These are phyloP conservation scores for Synergus japonicus DNA, from an alignment of 2,888 invertebrate genomes.

Conservation along the genomic window DNA sequence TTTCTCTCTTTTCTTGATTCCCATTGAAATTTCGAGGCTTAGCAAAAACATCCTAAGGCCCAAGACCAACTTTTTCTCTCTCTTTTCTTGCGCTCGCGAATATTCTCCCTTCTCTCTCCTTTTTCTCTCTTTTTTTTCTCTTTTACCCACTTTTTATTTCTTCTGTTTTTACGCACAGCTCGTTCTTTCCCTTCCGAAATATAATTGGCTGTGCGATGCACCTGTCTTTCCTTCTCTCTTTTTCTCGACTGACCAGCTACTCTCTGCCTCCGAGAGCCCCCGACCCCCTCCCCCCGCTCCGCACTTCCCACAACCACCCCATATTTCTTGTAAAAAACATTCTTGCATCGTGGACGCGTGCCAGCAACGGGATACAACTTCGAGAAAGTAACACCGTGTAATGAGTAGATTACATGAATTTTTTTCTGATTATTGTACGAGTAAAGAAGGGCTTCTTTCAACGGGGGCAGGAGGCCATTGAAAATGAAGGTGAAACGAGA, in stretches of 20 bases:
- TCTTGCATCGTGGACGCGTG: slow-evolving; percentile 62
- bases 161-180: slow-evolving; percentile 64
- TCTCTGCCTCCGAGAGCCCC: slow-evolving; percentile 35
- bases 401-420: slow-evolving; percentile 22
- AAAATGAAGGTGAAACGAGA: slow-evolving; percentile 40
- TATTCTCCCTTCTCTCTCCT: slow-evolving; percentile 33
- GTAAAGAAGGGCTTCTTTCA: background rate
- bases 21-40: slow-evolving; percentile 15
- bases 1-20: slow-evolving; percentile 20
- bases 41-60: slow-evolving; percentile 30
- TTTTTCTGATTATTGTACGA: slow-evolving; percentile 1
- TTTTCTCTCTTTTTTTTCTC: slow-evolving; percentile 50
- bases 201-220: slow-evolving; percentile 78
- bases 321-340: slow-evolving; percentile 52
- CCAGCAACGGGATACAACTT: slow-evolving; percentile 51
- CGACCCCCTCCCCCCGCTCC: slow-evolving; percentile 47
- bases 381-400: slow-evolving; percentile 11
- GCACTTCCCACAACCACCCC: slow-evolving; percentile 55
- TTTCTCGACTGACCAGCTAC: slow-evolving; percentile 22
- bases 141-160: slow-evolving; percentile 57
- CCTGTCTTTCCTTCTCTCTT: slow-evolving; percentile 72
- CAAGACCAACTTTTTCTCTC: slow-evolving; percentile 43
- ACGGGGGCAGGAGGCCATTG: slow-evolving; percentile 11
- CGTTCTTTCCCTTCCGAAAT: slow-evolving; percentile 71
- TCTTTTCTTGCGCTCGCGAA: background rate